Percentiles rank a stretch among this genome's conserved stretches.
Evolutionary conservation across 1,140 invertebrate species (phyloP).

Genomic region (Apis florea): DNA sequence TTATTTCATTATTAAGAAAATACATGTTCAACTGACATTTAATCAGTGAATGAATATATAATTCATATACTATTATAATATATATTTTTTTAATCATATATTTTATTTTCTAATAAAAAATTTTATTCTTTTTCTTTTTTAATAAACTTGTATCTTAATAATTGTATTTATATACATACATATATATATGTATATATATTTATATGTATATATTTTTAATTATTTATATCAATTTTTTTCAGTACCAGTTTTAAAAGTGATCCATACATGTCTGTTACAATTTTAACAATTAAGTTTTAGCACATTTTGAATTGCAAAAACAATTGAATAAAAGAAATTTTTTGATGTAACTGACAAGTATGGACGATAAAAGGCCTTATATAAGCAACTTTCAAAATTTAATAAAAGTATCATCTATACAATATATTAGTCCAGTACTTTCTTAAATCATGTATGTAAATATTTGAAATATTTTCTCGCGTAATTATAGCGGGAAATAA

Average conservation of each 20-base stretch:
- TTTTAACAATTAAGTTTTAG: constrained; percentile 5
- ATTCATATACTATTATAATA: constrained; percentile 34
- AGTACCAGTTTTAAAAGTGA: constrained; percentile 33
- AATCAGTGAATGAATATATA: constrained; percentile 36
- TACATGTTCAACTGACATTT: neutral
- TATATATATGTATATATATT: neutral
- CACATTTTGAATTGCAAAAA: neutral
- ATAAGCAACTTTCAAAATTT: constrained; percentile 43
- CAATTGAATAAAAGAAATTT: neutral
- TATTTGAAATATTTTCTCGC: constrained; percentile 2
- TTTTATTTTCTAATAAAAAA: constrained; percentile 74
- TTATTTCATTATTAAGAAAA: constrained; percentile 4
- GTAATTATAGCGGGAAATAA: neutral
- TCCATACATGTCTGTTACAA: constrained; percentile 50
- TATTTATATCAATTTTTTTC: constrained; percentile 49
- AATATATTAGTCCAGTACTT: constrained; percentile 46
- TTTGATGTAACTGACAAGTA: constrained; percentile 49
- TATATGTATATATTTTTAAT: neutral
- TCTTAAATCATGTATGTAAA: constrained; percentile 24
- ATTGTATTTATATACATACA: neutral
- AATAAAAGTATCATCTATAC: constrained; percentile 46
- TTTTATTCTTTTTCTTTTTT: constrained; percentile 47
- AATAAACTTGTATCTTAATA: constrained; percentile 69
- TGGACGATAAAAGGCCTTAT: constrained; percentile 54
- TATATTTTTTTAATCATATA: constrained; percentile 21